Base-by-base conservation (phyloP, 2,797 vertebrate genomes). In the Xenentodon cancila region DNA sequence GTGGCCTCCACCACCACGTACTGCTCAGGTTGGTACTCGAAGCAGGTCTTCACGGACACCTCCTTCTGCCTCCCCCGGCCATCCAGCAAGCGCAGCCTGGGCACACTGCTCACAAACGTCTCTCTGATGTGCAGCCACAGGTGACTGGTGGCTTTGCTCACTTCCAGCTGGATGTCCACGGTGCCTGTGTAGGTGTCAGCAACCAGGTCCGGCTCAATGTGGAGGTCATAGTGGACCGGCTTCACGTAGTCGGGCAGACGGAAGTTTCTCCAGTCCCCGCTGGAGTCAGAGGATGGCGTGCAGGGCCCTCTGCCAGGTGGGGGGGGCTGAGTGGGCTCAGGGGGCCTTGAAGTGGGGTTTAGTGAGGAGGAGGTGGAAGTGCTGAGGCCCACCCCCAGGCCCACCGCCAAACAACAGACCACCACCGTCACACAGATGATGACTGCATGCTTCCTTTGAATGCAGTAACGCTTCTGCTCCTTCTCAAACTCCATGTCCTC, bases 71-170 rank as follows among this genome's bases (percentile, higher is more conserved):
- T 53, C 1, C 37, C 64, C 6, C 37, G 17, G 16, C 47, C 51
- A 20, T 25, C 49, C 43, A 73, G 51, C 49, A 11, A 17, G 60
- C 0, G 77, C 52, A 94, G 59, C 30, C 59, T 69, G 37, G 93
- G 93, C 15, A 73, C 19, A 11, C 66, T 56, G 4, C 91, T 95
- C 77, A 99, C 82, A 67, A 89, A 94, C 0, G 93, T 96, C 18
- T 97, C 95, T 67, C 96, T 90, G 58, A 97, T 92, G 81, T 99
- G 97, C 22, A 99, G 93, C 97, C 97, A 98, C 73, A 99, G 71
- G 76, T 95, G 45, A 0, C 12, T 85, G 11, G 92, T 96, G 52
- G 86, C 0, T 51, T 50, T 19, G 21, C 18, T 86, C 72, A 98
- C 60, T 7, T 46, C 32, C 58, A 99, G 54, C 4, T 88, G 85